Evolutionary conservation across 2,888 invertebrate species (phyloP).

Genomic region (Fabriciana adippe): DNA sequence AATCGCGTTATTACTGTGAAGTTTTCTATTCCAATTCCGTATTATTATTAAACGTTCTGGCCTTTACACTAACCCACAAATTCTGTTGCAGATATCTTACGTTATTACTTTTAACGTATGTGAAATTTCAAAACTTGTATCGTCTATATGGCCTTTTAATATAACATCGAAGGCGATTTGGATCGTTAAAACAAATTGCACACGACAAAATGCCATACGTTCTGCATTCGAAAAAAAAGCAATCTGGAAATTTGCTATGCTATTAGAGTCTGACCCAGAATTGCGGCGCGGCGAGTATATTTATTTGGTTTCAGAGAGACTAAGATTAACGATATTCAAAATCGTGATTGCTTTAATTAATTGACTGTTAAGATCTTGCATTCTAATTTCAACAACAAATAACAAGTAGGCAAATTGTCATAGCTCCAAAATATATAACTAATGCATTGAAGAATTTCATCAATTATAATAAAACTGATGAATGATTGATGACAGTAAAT

Average conservation of each 20-base stretch:
- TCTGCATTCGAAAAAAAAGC: conserved; percentile 35
- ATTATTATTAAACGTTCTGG: conserved; percentile 9
- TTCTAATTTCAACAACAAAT: conserved; percentile 27
- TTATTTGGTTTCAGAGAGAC: conserved; percentile 47
- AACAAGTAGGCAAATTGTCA: conserved; percentile 18
- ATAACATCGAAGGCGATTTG: conserved; percentile 32
- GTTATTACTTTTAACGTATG: not conserved
- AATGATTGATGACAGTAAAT: no score
- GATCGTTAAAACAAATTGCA: conserved; percentile 37
- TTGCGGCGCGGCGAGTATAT: conserved; percentile 51
- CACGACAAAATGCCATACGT: conserved; percentile 34
- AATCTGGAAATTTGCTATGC: conserved; percentile 50
- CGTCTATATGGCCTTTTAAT: conserved; percentile 23
- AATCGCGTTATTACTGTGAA: conserved; percentile 28
- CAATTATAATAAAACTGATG: no score
- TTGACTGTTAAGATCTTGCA: conserved; percentile 47
- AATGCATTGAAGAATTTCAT: not conserved
- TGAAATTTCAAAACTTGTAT: conserved; percentile 26
- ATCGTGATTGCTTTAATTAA: conserved; percentile 51
- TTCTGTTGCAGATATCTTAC: not conserved
- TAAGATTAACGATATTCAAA: conserved; percentile 39
- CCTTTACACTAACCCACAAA: not conserved
- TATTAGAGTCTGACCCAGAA: conserved; percentile 62
- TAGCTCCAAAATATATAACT: not conserved
- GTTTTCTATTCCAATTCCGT: conserved; percentile 28